These are phyloP conservation scores for Drosophila affinis DNA, from an alignment of 2,888 invertebrate species.

Conservation along the genomic window DNA sequence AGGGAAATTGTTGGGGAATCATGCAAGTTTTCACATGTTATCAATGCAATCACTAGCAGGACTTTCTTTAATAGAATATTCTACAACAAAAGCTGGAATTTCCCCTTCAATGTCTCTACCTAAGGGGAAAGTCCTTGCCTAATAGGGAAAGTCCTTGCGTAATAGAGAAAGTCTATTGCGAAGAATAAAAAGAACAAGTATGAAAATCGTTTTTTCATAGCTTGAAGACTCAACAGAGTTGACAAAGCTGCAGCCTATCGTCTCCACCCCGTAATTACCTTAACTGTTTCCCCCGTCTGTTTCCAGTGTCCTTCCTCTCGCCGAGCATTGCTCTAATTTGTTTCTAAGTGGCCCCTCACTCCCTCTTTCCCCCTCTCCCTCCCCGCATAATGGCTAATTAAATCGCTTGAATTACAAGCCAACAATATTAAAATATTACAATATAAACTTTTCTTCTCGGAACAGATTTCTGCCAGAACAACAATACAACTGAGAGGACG, in stretches of 20 bases:
- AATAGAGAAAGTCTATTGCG: too few species aligned
- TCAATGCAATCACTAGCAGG: neutral
- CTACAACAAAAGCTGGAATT: too few species aligned
- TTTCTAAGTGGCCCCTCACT: conserved; percentile 64
- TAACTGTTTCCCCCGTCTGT: conserved; percentile 11
- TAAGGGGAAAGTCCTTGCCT: too few species aligned
- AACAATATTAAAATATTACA: conserved; percentile 80
- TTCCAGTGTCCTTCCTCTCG: conserved; percentile 6
- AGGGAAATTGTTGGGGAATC: conserved; percentile 7
- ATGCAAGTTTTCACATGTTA: neutral
- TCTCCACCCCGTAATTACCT: conserved; percentile 14
- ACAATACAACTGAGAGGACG: conserved; percentile 30
- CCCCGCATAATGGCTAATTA: conserved; percentile 74
- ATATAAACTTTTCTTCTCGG: conserved; percentile 68
- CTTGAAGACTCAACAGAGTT: conserved; percentile 9
- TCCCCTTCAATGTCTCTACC: too few species aligned
- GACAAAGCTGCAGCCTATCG: conserved; percentile 14
- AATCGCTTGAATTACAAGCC: conserved; percentile 74
- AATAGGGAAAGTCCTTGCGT: too few species aligned
- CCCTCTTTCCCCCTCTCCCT: conserved; percentile 35
- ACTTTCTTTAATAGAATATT: neutral
- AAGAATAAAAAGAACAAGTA: too few species aligned
- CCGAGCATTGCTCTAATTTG: conserved; percentile 69
- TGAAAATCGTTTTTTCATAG: too few species aligned
- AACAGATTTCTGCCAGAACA: conserved; percentile 55